Percentiles rank a stretch among this genome's conserved stretches.
These are phyloP conservation scores for Onthophagus sagittarius DNA, from an alignment of 2,888 invertebrate species.

Conservation along the genomic window DNA sequence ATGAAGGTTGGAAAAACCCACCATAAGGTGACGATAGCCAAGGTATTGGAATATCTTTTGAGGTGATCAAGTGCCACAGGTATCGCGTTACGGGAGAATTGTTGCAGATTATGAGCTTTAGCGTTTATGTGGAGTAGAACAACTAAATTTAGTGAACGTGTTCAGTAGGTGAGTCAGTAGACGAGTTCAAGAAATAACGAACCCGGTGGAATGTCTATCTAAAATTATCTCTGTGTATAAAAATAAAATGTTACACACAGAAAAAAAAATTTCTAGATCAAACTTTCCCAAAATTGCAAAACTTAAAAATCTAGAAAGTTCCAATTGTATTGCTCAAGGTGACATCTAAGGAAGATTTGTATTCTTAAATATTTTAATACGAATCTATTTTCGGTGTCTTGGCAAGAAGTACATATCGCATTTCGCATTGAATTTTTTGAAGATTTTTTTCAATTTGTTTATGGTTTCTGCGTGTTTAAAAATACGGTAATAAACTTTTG, in stretches of 20 bases:
- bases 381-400: not conserved
- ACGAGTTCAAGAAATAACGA: constrained; percentile 19
- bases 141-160: constrained; percentile 27
- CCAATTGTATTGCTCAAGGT: not conserved
- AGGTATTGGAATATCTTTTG: not conserved
- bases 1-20: not conserved
- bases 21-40: not conserved
- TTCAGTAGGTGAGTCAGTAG: constrained; percentile 31
- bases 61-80: not conserved
- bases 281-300: not conserved
- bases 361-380: not conserved
- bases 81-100: not conserved
- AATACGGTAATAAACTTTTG: too few species aligned
- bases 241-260: not conserved
- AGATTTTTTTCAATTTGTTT: not conserved
- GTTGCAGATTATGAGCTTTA: not conserved
- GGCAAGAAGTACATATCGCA: not conserved
- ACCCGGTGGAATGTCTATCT: constrained; percentile 25
- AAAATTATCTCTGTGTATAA: constrained; percentile 14
- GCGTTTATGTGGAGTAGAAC: constrained; percentile 24
- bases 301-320: not conserved
- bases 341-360: not conserved
- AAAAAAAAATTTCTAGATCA: not conserved
- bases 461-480: not conserved
- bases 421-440: not conserved